Base-by-base conservation (phyloP, 2,888 invertebrate genomes). In the Agriopis aurantiaria region DNA sequence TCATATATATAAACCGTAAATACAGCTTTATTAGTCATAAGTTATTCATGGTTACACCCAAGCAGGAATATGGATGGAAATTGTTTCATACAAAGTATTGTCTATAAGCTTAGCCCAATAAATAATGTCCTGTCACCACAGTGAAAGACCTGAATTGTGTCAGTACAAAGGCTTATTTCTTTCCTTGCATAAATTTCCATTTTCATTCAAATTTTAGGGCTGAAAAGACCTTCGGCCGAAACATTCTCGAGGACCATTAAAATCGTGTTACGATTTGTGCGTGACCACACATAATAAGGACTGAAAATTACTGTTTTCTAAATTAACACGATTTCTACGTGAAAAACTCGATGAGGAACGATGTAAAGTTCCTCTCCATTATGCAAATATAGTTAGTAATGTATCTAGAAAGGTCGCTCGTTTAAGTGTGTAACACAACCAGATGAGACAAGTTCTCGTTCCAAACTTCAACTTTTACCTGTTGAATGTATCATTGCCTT, bases 201-300 rank as follows among this genome's bases (percentile, higher is more conserved):
- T 68, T 33, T 46, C 58, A 45, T 51, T 56, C 33, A 56, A 59
- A 60, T 56, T 56, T 65, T 5, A 60, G 60, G 12, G 46, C 49
- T 57, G 52, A 23, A 62, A 60, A 53, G 53, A 33, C 64, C 65
- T 65, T 68, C 58, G 14, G 33, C 12, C 14, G 57, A 40, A 61
- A 59, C 65, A 62, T 67, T 65, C 55, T 66, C 46, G 53, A 52
- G 33, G 23, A 61, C 64, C 66, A 70, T 72, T 72, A 70, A 65
- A 65, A 68, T 23, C 52, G 69, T 68, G 67, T 59, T 70, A 70
- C 52, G 66, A 66, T 70, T 70, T 68, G 70, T 75, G 75, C 77
- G 77, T 77, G 75, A 77, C 77, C 73, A 73, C 68, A 72, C 75
- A 72, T 72, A 75, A 75, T 75, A 72, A 68, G 60, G 58, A 49